Evolutionary conservation across 2,888 invertebrate species (phyloP), one percentile per base, ranked within the genome.

Genomic region (Zhengitettix transpicula): DNA sequence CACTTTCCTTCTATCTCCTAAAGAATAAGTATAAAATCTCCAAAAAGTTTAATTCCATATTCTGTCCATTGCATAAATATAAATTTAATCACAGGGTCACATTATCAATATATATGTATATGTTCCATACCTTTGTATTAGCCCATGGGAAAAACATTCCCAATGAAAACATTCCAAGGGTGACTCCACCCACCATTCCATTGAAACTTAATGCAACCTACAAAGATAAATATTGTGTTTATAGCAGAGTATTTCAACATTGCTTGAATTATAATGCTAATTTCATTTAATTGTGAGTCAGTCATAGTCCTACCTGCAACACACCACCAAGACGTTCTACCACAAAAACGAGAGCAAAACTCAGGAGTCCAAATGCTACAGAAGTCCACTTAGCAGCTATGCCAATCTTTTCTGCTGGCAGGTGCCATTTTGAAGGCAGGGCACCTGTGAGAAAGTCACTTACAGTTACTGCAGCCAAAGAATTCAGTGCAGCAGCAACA

Each of bases 401-500:
- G 1, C 93, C 92, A 41, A 90, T 92, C 70, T 82, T 85, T 16
- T 81, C 75, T 59, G 89, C 85, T 0, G 85, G 81, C 64, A 93
- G 73, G 62, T 82, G 81, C 47, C 87, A 80, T 44, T 83, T 82
- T 40, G 40, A 40, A 12, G 47, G 47, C 58, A 86, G 79, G 9
- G 85, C 79, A 15, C 87, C 85, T 41, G 80, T 80, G 0, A 93
- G 78, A 60, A 95, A 78, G 73, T 97, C 97, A 73, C 94, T 87
- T 68, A 92, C 84, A 0, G 90, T 87, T 41, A 95, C 88, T 1
- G 96, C 95, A 0, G 96, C 87, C 63, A 97, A 74, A 0, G 95
- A 94, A 70, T 95, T 96, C 60, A 97, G 72, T 0, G 95, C 95
- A n/a, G 94, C 89, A 0, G 95, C 95, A 9, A 97, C 92, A 9